These are phyloP conservation scores for Thecophora atra DNA, from an alignment of 2,888 invertebrate genomes.

Conservation along the genomic window DNA sequence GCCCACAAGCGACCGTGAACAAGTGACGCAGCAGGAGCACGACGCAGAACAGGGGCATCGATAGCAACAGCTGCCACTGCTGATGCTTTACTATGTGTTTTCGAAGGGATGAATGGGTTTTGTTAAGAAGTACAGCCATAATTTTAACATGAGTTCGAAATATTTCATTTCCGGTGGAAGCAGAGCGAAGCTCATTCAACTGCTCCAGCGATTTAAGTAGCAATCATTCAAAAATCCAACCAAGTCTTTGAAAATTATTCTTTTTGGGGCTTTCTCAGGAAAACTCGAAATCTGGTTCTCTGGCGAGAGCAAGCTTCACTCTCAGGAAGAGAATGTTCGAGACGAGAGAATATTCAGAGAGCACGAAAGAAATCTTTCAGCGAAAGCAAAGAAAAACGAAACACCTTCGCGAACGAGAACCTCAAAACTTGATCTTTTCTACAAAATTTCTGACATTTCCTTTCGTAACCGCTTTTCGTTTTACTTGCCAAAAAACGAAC, in stretches of 20 bases:
- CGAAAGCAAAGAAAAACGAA: not conserved
- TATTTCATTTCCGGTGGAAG: conserved; percentile 27
- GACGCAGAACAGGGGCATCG: not conserved
- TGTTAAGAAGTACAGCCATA: not conserved
- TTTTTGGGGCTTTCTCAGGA: not conserved
- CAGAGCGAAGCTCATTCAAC: no score
- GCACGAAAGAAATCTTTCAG: not conserved
- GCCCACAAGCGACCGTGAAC: not conserved
- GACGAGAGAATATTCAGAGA: not conserved
- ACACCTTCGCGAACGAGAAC: conserved; percentile 9
- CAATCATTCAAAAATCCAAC: no score
- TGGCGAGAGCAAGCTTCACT: not conserved
- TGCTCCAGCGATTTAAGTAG: no score
- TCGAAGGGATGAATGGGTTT: not conserved
- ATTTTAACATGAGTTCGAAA: conserved; percentile 23
- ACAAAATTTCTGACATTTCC: conserved; percentile 29
- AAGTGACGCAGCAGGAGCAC: conserved; percentile 29
- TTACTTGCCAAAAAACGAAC: conserved; percentile 17
- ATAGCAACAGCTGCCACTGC: not conserved
- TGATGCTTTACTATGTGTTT: not conserved
- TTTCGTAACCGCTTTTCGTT: conserved; percentile 30
- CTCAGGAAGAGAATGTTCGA: not conserved
- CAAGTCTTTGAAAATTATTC: no score
- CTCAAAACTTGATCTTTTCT: conserved; percentile 28
- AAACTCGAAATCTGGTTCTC: not conserved